Conservation (phyloP, 2,113 vertebrate species). For the Halichoerus grypus region DNA sequence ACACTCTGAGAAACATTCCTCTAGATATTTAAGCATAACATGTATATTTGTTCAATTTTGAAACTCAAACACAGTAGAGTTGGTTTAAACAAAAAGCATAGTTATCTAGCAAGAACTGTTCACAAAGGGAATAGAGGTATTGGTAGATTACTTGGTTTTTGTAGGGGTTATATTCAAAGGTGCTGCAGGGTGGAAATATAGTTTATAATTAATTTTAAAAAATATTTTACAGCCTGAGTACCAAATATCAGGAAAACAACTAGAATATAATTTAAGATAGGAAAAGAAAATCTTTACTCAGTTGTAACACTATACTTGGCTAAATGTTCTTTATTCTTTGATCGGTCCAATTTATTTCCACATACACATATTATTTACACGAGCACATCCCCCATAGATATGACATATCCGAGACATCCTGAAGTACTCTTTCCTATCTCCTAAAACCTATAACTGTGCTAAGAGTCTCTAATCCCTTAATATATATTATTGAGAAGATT, state of each 20-base stretch:
- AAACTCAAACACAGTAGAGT: not conserved
- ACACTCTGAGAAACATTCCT: not conserved
- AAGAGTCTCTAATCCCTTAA: not conserved
- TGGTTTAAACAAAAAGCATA: not conserved
- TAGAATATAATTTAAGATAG: conserved; percentile 14
- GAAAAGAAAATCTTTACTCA: conserved; percentile 27
- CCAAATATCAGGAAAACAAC: conserved; percentile 20
- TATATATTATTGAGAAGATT: not conserved
- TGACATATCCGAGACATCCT: not conserved
- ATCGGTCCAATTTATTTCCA: not conserved
- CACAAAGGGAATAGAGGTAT: not conserved
- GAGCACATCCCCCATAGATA: too few species aligned
- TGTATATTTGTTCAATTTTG: not conserved
- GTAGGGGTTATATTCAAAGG: not conserved
- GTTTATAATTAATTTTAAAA: conserved; percentile 26
- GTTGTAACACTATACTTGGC: not conserved
- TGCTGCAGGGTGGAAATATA: not conserved
- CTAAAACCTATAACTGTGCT: not conserved
- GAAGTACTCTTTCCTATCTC: not conserved
- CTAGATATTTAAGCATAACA: not conserved
- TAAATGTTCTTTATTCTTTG: not conserved
- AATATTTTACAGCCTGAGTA: not conserved
- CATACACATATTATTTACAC: not conserved
- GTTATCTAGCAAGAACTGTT: not conserved
- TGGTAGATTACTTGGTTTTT: not conserved